Base-by-base conservation (phyloP, 2,113 vertebrate genomes). In the Vimba vimba region DNA sequence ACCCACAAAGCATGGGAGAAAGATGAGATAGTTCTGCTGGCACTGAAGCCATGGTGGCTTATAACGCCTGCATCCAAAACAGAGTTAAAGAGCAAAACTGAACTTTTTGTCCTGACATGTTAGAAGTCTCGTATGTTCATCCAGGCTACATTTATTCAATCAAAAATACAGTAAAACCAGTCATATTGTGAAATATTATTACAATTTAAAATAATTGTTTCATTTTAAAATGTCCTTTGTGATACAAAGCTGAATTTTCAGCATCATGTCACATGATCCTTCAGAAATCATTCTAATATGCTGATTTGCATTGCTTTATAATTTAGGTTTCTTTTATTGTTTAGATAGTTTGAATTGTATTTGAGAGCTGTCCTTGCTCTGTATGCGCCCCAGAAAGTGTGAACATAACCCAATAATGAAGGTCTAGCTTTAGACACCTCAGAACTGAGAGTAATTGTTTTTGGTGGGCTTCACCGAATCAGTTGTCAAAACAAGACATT, bases 1-100 rank as follows among this genome's bases (percentile, higher is more conserved):
- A 23, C 33, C 57, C 25, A 17, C n/a, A 80, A 59, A 79, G 78
- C 78, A 64, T 62, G 23, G 36, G 36, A 64, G 59, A 64, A 60
- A 64, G 15, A 13, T 62, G 23, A 62, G 55, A 23, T 79, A 79
- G 21, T 15, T 12, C 30, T 79, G 33, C 19, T 79, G 55, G 19
- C 55, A 60, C 23, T 36, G 52, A 23, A 57, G 27, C 19, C 12
- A 60, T 60, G 27, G 60, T 39, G 77, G 77, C 33, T 10, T 10
- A 2, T n/a, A 25, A 79, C 23, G 10, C 10, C 8, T 79, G 12
- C 12, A 60, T 13, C 6, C 11, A 79, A 59, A 39, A 71, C 19
- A 69, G 1, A 39, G 52, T 79, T 57, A 79, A 39, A 59, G 23
- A 78, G 50, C 30, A 36, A 36, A 59, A 78, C 17, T 66, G 5